Evolutionary conservation across 2,888 invertebrate species (phyloP).

Genomic region (Exephanes ischioxanthus): DNA sequence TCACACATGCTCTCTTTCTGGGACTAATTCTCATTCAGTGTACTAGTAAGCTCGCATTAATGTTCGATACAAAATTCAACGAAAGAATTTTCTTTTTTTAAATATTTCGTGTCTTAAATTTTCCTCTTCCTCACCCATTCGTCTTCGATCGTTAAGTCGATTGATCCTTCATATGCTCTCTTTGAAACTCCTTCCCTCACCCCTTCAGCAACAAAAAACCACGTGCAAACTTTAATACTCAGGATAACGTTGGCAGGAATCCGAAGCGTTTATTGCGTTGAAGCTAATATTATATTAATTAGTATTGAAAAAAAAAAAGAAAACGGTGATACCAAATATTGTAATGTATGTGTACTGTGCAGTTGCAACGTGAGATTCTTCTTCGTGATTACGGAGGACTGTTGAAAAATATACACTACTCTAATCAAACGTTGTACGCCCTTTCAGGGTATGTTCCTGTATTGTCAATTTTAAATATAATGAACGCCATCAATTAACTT

Average conservation of each 20-base stretch:
- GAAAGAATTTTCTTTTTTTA: background rate
- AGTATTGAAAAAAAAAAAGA: conserved; percentile 47
- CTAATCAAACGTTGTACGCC: conserved; percentile 74
- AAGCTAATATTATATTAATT: conserved; percentile 56
- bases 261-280: conserved; percentile 61
- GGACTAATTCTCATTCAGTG: conserved; percentile 22
- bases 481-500: conserved; percentile 64
- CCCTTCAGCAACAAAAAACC: conserved; percentile 24
- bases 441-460: conserved; percentile 75
- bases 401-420: conserved; percentile 32
- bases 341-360: conserved; percentile 71
- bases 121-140: background rate
- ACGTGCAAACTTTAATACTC: conserved; percentile 73
- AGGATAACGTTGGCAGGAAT: conserved; percentile 73
- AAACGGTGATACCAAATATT: conserved; percentile 77
- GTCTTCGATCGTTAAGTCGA: conserved; percentile 8
- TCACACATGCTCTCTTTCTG: conserved; percentile 37
- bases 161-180: conserved; percentile 15
- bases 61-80: background rate
- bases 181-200: background rate
- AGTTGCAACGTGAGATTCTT: conserved; percentile 71
- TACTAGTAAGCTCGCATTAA: background rate
- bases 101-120: background rate
- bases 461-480: conserved; percentile 72
- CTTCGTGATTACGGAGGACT: conserved; percentile 1